These are phyloP conservation scores for Meiosimyza decipiens DNA, from an alignment of 2,888 invertebrate species.

Conservation along the genomic window DNA sequence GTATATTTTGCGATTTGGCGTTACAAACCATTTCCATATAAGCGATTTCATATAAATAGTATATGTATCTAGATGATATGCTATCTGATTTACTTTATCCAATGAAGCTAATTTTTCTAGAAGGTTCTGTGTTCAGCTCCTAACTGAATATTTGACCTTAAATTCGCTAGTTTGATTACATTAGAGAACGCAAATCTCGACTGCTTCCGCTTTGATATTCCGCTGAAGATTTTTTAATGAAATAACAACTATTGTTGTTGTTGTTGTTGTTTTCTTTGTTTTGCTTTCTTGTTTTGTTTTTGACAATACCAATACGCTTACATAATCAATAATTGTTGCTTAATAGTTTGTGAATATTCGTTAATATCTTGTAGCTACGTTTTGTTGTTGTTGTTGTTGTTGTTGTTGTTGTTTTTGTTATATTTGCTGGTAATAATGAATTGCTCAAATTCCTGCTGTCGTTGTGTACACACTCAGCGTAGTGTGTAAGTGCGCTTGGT, in stretches of 20 bases:
- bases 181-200: not conserved
- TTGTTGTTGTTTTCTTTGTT: not conserved
- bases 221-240: slow-evolving; percentile 19
- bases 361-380: slow-evolving; percentile 7
- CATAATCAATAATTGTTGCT: slow-evolving; percentile 33
- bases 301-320: slow-evolving; percentile 18
- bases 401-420: slow-evolving; percentile 15
- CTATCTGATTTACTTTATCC: too few relatives aligned
- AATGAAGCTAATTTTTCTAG: too few relatives aligned
- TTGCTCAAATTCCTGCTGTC: slow-evolving; percentile 25
- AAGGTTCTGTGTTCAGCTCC: too few relatives aligned
- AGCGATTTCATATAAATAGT: too few relatives aligned
- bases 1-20: too few relatives aligned
- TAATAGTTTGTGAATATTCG: not conserved
- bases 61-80: too few relatives aligned
- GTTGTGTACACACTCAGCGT: not conserved
- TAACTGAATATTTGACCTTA: too few relatives aligned
- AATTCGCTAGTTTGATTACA: too few relatives aligned
- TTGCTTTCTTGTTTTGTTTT: slow-evolving; percentile 10
- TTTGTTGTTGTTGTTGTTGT: slow-evolving; percentile 16
- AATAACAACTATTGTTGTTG: not conserved
- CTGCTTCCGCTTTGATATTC: slow-evolving; percentile 12
- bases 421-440: slow-evolving; percentile 15
- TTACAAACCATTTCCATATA: too few relatives aligned
- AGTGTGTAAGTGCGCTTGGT: not conserved